Evolutionary conservation across 2,888 invertebrate genomes (phyloP).

Genomic region (Rhogogaster chlorosoma): DNA sequence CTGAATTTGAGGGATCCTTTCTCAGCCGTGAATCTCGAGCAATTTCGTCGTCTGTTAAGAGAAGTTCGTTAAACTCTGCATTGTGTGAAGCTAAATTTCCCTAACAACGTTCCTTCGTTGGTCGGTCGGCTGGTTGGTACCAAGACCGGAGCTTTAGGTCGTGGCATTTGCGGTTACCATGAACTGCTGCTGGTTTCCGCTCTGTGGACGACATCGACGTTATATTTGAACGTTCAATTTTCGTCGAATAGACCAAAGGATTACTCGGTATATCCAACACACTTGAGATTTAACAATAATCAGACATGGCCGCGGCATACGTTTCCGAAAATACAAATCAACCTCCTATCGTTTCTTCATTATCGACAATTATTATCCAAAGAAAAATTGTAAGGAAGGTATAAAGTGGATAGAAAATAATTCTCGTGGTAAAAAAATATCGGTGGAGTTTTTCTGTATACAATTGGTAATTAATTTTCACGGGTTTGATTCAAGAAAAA

Average conservation of each 20-base stretch:
- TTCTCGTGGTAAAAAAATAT: background rate
- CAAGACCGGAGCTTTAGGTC: slow-evolving; percentile 19
- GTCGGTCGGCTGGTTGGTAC: background rate
- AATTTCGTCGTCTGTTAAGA: slow-evolving; percentile 33
- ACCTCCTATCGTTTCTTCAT: background rate
- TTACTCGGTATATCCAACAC: background rate
- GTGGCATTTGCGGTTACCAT: slow-evolving; percentile 31
- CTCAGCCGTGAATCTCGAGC: background rate
- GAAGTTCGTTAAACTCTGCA: slow-evolving; percentile 38
- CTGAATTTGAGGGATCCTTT: background rate
- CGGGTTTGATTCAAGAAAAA: background rate
- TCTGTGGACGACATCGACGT: background rate
- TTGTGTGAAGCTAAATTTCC: slow-evolving; percentile 40
- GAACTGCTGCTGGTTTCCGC: background rate
- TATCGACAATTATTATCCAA: background rate
- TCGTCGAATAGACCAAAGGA: background rate
- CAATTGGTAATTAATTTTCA: background rate
- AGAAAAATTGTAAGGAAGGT: background rate
- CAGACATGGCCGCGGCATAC: background rate
- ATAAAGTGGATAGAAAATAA: background rate
- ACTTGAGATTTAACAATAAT: background rate
- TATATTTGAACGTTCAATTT: slow-evolving; percentile 29
- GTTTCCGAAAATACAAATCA: background rate
- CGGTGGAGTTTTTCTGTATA: background rate
- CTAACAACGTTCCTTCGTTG: slow-evolving; percentile 32